Evolutionary conservation across 2,888 invertebrate genomes (phyloP).

Genomic region (Andrena fulva): DNA sequence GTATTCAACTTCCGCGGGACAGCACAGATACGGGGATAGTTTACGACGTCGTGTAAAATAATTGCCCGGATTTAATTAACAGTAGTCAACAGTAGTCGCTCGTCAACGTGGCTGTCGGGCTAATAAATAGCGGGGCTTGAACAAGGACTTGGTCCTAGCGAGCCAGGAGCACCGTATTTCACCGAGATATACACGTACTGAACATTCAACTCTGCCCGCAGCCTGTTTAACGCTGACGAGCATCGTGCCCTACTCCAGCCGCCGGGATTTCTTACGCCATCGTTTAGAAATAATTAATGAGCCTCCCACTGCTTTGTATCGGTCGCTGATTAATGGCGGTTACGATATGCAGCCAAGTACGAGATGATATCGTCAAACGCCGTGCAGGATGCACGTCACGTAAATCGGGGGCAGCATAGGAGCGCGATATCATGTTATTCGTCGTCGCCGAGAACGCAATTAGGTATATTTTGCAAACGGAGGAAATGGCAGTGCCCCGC

Average conservation of each 20-base stretch:
- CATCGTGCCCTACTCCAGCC: constrained; percentile 35
- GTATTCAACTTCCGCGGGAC: constrained; percentile 19
- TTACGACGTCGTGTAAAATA: constrained; percentile 71
- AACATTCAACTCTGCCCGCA: constrained; percentile 39
- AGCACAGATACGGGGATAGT: constrained; percentile 56
- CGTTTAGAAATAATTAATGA: constrained; percentile 45
- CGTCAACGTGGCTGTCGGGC: constrained; percentile 64
- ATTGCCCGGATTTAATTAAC: constrained; percentile 72
- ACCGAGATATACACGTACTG: constrained; percentile 62
- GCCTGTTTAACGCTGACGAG: constrained; percentile 29
- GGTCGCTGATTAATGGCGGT: constrained; percentile 6
- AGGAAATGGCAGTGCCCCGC: not conserved
- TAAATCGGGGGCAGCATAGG: not conserved
- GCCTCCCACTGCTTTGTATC: not conserved
- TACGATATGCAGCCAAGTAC: not conserved
- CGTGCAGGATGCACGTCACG: not conserved
- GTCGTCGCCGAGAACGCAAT: not conserved
- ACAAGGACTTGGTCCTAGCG: constrained; percentile 51
- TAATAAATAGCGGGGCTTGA: constrained; percentile 67
- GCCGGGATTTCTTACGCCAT: constrained; percentile 35
- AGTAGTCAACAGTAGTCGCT: constrained; percentile 67
- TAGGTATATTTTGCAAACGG: not conserved
- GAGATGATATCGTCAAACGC: not conserved
- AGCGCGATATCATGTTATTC: not conserved
- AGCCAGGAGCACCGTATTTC: constrained; percentile 63